phyloP scores from a whole-genome alignment of 2,888 invertebrate genomes.

The Drosophila anomalipes region DNA sequence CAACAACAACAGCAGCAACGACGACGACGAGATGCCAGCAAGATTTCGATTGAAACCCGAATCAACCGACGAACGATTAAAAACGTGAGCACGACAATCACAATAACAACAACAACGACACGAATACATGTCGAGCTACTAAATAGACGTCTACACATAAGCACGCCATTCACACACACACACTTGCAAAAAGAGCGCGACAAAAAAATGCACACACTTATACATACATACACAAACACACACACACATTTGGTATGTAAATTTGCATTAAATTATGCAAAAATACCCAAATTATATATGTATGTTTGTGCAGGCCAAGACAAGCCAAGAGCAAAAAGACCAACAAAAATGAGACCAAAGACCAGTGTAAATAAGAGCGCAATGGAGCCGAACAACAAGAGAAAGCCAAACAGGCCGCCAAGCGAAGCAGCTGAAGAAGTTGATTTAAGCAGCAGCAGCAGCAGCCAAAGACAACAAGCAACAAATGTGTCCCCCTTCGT shows the following conservation, averaged over 20 bases:
- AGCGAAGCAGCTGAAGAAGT: constrained; percentile 49
- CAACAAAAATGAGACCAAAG: constrained; percentile 26
- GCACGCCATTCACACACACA: constrained; percentile 40
- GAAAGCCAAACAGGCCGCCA: constrained; percentile 54
- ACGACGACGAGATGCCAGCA: constrained; percentile 32
- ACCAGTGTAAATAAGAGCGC: constrained; percentile 52
- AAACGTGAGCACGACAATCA: constrained; percentile 74
- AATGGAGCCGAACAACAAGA: constrained; percentile 54
- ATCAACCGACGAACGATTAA: constrained; percentile 75
- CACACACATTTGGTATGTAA: constrained; percentile 44
- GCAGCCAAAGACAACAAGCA: constrained; percentile 56
- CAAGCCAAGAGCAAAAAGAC: constrained; percentile 16
- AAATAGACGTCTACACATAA: constrained; percentile 55
- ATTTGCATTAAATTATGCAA: constrained; percentile 80
- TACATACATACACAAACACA: neutral
- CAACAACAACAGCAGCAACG: constrained; percentile 30
- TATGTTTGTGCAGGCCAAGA: constrained; percentile 21
- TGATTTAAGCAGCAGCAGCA: constrained; percentile 31
- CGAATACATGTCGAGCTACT: constrained; percentile 39
- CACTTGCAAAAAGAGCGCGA: constrained; percentile 35
- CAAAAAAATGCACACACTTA: constrained; percentile 20
- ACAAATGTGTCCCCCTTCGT: constrained; percentile 54
- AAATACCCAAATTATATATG: constrained; percentile 57
- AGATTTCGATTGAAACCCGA: constrained; percentile 69
- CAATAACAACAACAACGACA: constrained; percentile 40